Percentiles rank a stretch among this genome's conserved stretches.
Evolutionary conservation across 2,113 vertebrate genomes (phyloP).

Genomic region (Archilochus colubris): DNA sequence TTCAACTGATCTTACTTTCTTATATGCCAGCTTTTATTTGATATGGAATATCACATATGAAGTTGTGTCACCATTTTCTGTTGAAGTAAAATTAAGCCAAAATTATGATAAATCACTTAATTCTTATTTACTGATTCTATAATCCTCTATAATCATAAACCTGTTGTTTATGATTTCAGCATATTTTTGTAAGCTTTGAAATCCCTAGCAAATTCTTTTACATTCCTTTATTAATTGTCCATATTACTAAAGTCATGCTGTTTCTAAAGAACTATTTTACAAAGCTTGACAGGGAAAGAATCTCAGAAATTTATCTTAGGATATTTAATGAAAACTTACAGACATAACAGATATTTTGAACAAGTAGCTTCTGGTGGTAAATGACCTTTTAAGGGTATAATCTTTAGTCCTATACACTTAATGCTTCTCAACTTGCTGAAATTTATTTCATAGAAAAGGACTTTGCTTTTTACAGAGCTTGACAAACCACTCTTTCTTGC

Average conservation of each 20-base stretch:
- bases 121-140: not conserved
- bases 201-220: constrained; percentile 14
- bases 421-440: not conserved
- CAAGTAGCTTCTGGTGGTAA: not conserved
- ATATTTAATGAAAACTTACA: not conserved
- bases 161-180: constrained; percentile 6
- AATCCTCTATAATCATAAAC: not conserved
- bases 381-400: not conserved
- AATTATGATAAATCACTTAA: not conserved
- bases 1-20: not conserved
- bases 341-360: not conserved
- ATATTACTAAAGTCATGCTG: not conserved
- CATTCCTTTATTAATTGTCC: not conserved
- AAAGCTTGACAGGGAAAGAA: not conserved
- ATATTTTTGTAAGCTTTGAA: not conserved
- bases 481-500: not conserved
- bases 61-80: not conserved
- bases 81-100: not conserved
- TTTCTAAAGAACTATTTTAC: not conserved
- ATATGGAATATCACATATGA: not conserved
- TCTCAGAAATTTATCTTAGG: not conserved
- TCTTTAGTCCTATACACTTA: not conserved
- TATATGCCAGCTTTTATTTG: not conserved
- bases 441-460: not conserved
- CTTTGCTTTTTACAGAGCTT: not conserved